Conservation (phyloP, 64 coral and sea anemone species). For the Platygyra sinensis region DNA sequence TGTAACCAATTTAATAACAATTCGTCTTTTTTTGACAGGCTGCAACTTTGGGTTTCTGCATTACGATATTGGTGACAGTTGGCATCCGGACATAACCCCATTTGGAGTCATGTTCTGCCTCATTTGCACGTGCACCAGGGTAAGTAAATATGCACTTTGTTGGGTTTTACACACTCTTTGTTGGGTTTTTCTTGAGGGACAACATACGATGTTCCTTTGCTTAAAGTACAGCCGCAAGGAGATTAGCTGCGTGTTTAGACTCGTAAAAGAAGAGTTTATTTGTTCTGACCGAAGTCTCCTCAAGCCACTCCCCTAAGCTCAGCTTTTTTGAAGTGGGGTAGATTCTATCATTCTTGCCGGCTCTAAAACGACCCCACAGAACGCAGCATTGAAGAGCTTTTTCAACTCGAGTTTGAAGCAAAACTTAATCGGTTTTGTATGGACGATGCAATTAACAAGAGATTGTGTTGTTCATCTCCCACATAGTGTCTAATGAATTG, state of each 20-base stretch:
- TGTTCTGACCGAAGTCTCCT: not conserved
- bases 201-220: not conserved
- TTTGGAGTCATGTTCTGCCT: constrained; percentile 62
- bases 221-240: not conserved
- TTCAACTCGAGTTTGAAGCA: not conserved
- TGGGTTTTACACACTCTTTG: not conserved
- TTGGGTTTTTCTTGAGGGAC: not conserved
- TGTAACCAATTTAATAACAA: not conserved
- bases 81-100: constrained; percentile 50
- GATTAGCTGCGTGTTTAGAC: not conserved
- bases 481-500: not conserved
- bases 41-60: constrained; percentile 42
- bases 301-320: not conserved
- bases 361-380: not conserved
- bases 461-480: not conserved
- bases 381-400: not conserved
- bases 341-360: not conserved
- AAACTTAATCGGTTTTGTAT: not conserved
- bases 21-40: constrained; percentile 29
- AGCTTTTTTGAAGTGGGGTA: not conserved
- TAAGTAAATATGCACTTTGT: not conserved
- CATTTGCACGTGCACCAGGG: constrained; percentile 59
- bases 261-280: not conserved
- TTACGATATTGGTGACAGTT: constrained; percentile 41
- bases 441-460: not conserved